These are phyloP conservation scores for Nannoperca australis DNA, from an alignment of 2,797 vertebrate species.

Conservation along the genomic window DNA sequence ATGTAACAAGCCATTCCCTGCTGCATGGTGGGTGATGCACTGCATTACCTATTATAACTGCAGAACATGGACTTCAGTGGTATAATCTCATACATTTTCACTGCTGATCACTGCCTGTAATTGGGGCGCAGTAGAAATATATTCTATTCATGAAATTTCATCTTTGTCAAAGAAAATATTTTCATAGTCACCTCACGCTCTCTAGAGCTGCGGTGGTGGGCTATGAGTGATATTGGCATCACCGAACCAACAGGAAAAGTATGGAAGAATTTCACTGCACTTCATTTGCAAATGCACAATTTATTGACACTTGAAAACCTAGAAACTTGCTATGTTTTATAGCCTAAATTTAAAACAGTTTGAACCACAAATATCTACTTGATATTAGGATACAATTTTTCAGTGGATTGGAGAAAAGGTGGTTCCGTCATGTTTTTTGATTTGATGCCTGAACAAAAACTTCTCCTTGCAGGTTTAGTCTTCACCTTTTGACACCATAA, in stretches of 20 bases:
- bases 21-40: neutral
- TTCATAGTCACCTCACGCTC: slow-evolving; percentile 9
- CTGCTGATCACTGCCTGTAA: neutral
- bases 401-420: neutral
- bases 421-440: neutral
- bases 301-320: neutral
- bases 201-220: slow-evolving; percentile 1
- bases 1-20: neutral
- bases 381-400: neutral
- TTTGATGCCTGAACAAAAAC: neutral
- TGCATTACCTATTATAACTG: neutral
- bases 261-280: neutral
- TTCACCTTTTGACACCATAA: neutral
- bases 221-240: neutral
- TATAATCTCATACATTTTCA: slow-evolving; percentile 5
- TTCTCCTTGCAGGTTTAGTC: neutral
- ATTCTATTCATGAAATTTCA: slow-evolving; percentile 16
- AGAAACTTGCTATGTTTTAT: neutral
- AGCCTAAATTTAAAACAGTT: too few relatives aligned
- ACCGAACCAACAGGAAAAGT: slow-evolving; percentile 3
- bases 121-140: neutral
- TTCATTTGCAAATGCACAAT: neutral
- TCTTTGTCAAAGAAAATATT: slow-evolving; percentile 10
- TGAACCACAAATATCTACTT: neutral
- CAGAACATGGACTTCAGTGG: neutral